These are phyloP conservation scores for Montipora efflorescens DNA, from an alignment of 64 coral and sea anemone species.

Conservation along the genomic window DNA sequence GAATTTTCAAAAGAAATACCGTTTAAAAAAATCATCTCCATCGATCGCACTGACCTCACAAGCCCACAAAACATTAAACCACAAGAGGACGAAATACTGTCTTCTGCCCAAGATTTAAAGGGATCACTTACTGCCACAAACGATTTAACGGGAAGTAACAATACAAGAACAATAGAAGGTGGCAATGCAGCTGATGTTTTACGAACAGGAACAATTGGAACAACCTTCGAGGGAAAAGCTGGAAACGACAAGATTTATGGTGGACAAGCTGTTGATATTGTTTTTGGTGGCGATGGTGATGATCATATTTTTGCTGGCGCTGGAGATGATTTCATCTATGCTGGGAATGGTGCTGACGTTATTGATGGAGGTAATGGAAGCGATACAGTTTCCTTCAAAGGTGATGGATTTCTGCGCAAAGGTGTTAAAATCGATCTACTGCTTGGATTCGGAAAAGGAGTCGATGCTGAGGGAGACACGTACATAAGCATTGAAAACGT, in stretches of 20 bases:
- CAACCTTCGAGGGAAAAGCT: constrained; percentile 48
- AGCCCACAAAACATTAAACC: constrained; percentile 51
- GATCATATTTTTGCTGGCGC: background rate
- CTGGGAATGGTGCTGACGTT: constrained; percentile 2
- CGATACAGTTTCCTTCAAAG: constrained; percentile 58
- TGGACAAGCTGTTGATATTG: background rate
- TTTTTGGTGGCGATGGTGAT: constrained; percentile 37
- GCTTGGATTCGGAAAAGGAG: constrained; percentile 14
- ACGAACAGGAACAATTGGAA: constrained; percentile 21
- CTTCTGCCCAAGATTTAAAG: constrained; percentile 17
- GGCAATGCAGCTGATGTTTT: constrained; percentile 13
- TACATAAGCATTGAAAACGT: constrained; percentile 64
- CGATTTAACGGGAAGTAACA: constrained; percentile 12
- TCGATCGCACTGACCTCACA: background rate
- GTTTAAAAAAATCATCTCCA: background rate
- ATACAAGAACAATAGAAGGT: constrained; percentile 50
- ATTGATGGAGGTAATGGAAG: constrained; percentile 42
- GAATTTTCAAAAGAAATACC: constrained; percentile 19
- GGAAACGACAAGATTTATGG: constrained; percentile 59
- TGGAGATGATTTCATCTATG: constrained; percentile 65
- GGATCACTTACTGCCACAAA: constrained; percentile 29
- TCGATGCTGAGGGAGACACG: constrained; percentile 44
- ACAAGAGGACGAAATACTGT: background rate
- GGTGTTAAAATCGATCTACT: constrained; percentile 29
- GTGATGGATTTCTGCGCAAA: constrained; percentile 19